These are phyloP conservation scores for Hydropotes inermis DNA, from an alignment of 2,113 vertebrate species.

Conservation along the genomic window DNA sequence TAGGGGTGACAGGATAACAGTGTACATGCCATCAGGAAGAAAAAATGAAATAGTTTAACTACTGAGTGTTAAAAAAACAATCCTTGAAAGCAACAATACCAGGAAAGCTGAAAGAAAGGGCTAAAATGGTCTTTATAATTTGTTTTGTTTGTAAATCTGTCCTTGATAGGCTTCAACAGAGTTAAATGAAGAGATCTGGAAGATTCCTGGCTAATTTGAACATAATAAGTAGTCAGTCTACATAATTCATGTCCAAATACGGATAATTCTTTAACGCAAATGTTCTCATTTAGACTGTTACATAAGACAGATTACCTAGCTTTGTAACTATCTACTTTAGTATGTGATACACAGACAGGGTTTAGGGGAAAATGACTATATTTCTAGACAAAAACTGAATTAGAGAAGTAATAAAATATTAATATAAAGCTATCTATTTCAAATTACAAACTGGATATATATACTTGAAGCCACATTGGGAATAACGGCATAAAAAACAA, in stretches of 20 bases:
- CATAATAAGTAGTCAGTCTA: background rate
- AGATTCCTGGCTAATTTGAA: background rate
- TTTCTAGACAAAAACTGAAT: slow-evolving; percentile 32
- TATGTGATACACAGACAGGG: background rate
- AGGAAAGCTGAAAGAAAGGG: background rate
- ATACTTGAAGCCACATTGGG: background rate
- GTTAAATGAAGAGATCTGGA: background rate
- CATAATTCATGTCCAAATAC: background rate
- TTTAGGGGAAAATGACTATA: background rate
- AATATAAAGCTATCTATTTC: slow-evolving; percentile 26
- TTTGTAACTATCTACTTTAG: background rate
- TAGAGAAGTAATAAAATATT: slow-evolving; percentile 26
- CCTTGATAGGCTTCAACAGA: background rate
- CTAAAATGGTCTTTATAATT: background rate
- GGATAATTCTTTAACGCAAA: background rate
- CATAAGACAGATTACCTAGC: background rate
- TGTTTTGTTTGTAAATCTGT: background rate
- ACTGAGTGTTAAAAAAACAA: background rate
- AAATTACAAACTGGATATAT: background rate
- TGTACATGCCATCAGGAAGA: background rate
- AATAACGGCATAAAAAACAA: background rate
- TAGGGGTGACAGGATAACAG: background rate
- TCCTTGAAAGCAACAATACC: background rate
- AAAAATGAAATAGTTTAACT: slow-evolving; percentile 23
- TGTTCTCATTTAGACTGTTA: background rate